Evolutionary conservation across 2,113 vertebrate species (phyloP).

Genomic region (Prionailurus viverrinus): DNA sequence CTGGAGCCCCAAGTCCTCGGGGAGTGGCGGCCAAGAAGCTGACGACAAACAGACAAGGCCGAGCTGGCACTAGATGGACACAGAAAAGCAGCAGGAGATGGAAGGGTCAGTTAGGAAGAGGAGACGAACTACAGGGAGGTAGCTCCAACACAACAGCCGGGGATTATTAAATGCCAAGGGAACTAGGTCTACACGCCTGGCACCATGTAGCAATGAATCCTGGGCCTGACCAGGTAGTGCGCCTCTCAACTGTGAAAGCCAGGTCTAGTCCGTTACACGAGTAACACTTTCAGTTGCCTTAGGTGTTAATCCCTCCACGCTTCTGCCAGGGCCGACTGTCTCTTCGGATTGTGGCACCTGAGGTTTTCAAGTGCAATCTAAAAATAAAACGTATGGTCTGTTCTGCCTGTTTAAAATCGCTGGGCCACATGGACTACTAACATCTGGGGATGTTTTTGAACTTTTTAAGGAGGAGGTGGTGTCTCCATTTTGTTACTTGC

Average conservation of each 20-base stretch:
- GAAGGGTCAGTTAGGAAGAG: neutral
- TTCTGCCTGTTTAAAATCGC: constrained; percentile 17
- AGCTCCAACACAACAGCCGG: neutral
- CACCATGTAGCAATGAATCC: neutral
- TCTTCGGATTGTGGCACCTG: neutral
- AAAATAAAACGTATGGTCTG: constrained; percentile 1
- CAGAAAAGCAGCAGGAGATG: neutral
- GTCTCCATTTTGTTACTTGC: constrained; percentile 28
- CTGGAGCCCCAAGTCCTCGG: neutral
- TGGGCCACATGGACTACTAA: neutral
- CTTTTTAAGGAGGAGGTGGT: neutral
- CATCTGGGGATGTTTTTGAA: neutral
- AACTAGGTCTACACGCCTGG: neutral
- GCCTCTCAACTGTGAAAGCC: constrained; percentile 10
- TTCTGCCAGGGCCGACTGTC: neutral
- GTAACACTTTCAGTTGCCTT: constrained; percentile 10
- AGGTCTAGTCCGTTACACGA: constrained; percentile 8
- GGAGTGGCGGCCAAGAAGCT: neutral
- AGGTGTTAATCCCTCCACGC: constrained; percentile 37
- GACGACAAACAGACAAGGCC: constrained; percentile 18
- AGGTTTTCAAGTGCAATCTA: constrained; percentile 52
- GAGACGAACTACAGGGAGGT: neutral
- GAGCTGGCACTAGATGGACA: neutral
- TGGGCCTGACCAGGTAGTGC: neutral
- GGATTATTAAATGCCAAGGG: neutral